These are phyloP conservation scores for Bergia puertoricense DNA, from an alignment of 92 coral and sea anemone species.

Conservation along the genomic window DNA sequence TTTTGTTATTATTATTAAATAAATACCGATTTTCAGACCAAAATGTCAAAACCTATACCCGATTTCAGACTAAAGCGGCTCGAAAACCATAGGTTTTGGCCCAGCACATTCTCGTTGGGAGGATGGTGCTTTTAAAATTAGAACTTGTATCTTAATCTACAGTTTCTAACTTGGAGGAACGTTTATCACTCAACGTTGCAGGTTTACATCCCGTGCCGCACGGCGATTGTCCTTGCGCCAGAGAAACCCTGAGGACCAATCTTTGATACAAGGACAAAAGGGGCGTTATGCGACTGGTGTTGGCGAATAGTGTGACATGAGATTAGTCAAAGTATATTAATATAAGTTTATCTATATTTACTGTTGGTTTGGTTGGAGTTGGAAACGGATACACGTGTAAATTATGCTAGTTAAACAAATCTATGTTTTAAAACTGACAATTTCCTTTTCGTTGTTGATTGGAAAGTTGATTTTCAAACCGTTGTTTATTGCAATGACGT, in stretches of 20 bases:
- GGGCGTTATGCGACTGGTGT: background rate
- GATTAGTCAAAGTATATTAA: background rate
- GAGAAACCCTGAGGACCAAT: slow-evolving; percentile 40
- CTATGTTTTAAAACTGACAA: background rate
- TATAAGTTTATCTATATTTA: background rate
- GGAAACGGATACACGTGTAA: background rate
- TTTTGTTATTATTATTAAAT: background rate
- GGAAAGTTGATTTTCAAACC: no score
- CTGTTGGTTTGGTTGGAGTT: background rate
- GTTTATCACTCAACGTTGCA: slow-evolving; percentile 27
- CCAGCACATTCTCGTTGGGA: no score
- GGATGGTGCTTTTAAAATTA: no score
- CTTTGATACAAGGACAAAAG: background rate
- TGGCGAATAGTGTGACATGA: background rate
- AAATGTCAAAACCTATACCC: background rate
- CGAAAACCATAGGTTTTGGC: background rate
- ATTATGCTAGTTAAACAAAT: background rate
- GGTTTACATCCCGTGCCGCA: slow-evolving; percentile 93
- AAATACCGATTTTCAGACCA: background rate
- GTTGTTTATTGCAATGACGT: background rate
- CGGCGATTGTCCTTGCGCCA: slow-evolving; percentile 87
- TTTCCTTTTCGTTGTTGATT: background rate
- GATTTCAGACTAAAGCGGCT: no score
- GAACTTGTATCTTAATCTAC: background rate
- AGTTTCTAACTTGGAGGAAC: slow-evolving; percentile 8